Evolutionary conservation across 53 echinoderm and acorn worm genomes (phyloP), one percentile per base, ranked within the genome.

Genomic region (Holothuria scabra): DNA sequence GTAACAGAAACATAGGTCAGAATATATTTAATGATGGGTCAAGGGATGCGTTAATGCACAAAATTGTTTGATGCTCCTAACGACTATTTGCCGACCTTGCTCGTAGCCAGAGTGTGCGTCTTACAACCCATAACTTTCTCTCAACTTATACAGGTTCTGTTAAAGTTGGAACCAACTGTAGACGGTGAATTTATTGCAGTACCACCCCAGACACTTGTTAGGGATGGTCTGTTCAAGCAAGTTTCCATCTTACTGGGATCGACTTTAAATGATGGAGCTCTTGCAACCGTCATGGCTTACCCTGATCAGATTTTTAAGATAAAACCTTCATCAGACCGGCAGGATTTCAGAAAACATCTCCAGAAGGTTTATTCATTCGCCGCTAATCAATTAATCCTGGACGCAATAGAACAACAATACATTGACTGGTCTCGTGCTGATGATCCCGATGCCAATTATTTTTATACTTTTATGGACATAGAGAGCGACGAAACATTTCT

Each of bases 371-470:
- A 79, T 64, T 25, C 34, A 12, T 81, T 76, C 31, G 69, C 52
- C 0, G 69, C 52, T 0, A 94, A 92, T 65, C 87, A 90, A 56
- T 32, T 95, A 30, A 88, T 92, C 35, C 71, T 69, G 24, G 88
- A 90, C 65, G 86, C 90, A 4, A 84, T 92, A 16, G 86, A 83
- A 59, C 92, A 90, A 24, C 71, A 92, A 56, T 95, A 95, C 80
- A 25, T 88, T 28, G 84, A 95, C 32, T 95, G 95, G 95, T 81
- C 91, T 41, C n/a, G 61, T 8, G 95, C 84, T 0, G 95, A 95
- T 70, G 79, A 92, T 46, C 88, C 88, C 18, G 88, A 88, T 5
- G 86, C 92, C n/a, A 84, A 92, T 59, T 92, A 88, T 41, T 86
- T 95, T 28, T 79, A 86, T 44, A 68, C 88, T 16, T 92, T 84